These are phyloP conservation scores for Leucopternis melanops DNA, from an alignment of 2,113 vertebrate genomes.

Conservation along the genomic window DNA sequence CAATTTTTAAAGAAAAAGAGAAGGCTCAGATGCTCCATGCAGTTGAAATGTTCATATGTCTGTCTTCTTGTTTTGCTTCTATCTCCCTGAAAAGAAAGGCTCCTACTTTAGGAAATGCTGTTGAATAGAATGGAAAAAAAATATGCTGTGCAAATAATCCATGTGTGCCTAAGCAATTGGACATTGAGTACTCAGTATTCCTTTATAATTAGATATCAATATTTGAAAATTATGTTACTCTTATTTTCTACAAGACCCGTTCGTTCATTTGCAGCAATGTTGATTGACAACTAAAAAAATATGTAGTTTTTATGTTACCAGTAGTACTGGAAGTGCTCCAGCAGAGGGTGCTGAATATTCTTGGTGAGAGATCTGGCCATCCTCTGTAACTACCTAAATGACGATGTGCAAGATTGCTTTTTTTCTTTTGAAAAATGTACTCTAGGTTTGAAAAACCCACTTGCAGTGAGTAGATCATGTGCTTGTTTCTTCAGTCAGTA, in stretches of 20 bases:
- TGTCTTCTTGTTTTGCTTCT: background rate
- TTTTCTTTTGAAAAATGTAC: background rate
- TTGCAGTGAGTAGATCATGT: background rate
- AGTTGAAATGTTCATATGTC: background rate
- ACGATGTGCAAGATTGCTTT: background rate
- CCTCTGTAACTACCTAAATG: background rate
- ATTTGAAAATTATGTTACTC: background rate
- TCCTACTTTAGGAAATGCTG: background rate
- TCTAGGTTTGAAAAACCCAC: background rate
- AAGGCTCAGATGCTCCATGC: background rate
- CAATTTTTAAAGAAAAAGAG: background rate
- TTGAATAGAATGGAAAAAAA: background rate
- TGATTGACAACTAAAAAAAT: background rate
- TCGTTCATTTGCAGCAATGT: background rate
- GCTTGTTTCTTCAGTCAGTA: background rate
- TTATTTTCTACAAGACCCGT: background rate
- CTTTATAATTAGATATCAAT: background rate
- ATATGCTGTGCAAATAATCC: background rate
- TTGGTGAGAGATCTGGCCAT: background rate
- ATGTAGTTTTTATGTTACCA: background rate
- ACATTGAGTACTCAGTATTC: background rate
- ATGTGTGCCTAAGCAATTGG: background rate
- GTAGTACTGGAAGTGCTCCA: slow-evolving; percentile 7
- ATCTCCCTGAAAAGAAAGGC: background rate
- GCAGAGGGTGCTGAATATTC: slow-evolving; percentile 58